Conservation (phyloP, 2,888 invertebrate genomes). For the Serripes groenlandicus region DNA sequence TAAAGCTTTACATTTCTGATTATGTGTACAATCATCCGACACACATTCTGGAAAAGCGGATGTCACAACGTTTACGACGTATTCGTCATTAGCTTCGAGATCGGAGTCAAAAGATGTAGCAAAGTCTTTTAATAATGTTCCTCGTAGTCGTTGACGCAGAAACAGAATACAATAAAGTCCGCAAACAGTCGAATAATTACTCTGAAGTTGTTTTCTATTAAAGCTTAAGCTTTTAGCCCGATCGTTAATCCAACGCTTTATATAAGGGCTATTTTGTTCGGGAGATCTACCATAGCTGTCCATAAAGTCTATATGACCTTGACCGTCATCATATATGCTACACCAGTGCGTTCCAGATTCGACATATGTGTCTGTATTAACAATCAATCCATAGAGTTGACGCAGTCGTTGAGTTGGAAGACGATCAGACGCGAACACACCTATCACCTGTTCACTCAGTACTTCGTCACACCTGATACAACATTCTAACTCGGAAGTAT, state of each 20-base stretch:
- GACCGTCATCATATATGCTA: slow-evolving; percentile 10
- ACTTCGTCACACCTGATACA: slow-evolving; percentile 39
- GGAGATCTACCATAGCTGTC: slow-evolving; percentile 27
- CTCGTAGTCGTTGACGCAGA: slow-evolving; percentile 30
- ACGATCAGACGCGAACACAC: slow-evolving; percentile 37
- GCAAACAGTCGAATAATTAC: slow-evolving; percentile 27
- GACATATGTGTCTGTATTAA: slow-evolving; percentile 38
- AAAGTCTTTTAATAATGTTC: slow-evolving; percentile 26
- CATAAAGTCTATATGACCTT: slow-evolving; percentile 27
- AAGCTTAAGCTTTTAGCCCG: not conserved
- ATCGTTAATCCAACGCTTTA: slow-evolving; percentile 7
- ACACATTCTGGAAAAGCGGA: slow-evolving; percentile 32
- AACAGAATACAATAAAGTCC: slow-evolving; percentile 43
- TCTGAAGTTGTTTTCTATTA: slow-evolving; percentile 26
- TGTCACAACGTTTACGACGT: slow-evolving; percentile 17
- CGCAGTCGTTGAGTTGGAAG: slow-evolving; percentile 5
- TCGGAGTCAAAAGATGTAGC: slow-evolving; percentile 4
- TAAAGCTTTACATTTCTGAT: slow-evolving; percentile 25
- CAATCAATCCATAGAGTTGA: slow-evolving; percentile 39
- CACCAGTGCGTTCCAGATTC: slow-evolving; percentile 35
- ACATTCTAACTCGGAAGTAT: slow-evolving; percentile 45
- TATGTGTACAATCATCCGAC: slow-evolving; percentile 15
- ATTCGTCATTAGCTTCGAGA: slow-evolving; percentile 26
- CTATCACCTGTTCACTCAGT: slow-evolving; percentile 11
- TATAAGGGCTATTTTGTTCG: slow-evolving; percentile 15